Evolutionary conservation across 2,797 vertebrate genomes (phyloP).

Genomic region (Rhinoraja longicauda): DNA sequence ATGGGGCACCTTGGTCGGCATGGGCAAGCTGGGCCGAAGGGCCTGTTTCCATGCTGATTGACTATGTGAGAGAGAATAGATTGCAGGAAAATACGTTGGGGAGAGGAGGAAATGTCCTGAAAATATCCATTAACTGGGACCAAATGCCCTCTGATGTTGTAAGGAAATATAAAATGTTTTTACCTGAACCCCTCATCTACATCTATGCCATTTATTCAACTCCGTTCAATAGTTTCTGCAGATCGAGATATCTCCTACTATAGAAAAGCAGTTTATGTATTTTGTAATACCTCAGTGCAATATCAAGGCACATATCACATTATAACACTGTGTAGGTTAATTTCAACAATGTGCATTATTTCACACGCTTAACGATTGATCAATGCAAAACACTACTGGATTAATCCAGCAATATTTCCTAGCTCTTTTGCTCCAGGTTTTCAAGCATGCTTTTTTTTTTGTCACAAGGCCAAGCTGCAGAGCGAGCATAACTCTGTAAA

Average conservation of each 20-base stretch:
- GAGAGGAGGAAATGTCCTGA: too few species aligned
- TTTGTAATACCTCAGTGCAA: neutral
- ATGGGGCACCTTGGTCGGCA: too few species aligned
- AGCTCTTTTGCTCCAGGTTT: too few species aligned
- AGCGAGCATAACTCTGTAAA: constrained; percentile 4
- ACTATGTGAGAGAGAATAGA: too few species aligned
- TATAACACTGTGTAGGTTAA: neutral
- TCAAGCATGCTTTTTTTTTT: neutral
- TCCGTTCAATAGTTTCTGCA: neutral
- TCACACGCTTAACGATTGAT: constrained; percentile 5
- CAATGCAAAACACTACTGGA: neutral
- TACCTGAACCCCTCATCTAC: neutral
- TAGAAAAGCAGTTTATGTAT: neutral
- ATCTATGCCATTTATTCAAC: neutral
- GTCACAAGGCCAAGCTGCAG: neutral
- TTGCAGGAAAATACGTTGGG: too few species aligned
- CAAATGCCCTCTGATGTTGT: too few species aligned
- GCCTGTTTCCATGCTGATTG: too few species aligned
- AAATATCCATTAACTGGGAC: too few species aligned
- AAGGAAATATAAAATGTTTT: too few species aligned
- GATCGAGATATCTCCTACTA: neutral
- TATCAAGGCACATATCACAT: constrained; percentile 34
- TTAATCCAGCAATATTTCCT: neutral
- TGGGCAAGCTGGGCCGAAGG: too few species aligned
- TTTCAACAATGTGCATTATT: constrained; percentile 14